These are phyloP conservation scores for Coracopsis vasa DNA, from an alignment of 2,113 vertebrate genomes.

Conservation along the genomic window DNA sequence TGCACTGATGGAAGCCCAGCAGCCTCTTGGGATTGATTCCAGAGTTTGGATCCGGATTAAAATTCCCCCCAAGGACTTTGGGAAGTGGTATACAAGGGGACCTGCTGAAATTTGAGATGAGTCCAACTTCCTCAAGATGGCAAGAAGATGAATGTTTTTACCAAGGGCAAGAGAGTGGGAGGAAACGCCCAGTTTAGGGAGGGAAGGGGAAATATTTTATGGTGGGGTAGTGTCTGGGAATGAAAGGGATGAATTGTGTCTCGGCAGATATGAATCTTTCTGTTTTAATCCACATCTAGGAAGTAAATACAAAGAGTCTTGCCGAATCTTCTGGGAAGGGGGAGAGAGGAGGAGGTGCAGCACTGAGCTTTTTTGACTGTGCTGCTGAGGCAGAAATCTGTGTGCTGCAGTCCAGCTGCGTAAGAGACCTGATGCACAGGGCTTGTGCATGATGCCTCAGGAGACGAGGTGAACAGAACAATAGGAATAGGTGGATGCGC, in stretches of 20 bases:
- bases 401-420: neutral
- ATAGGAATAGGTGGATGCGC: neutral
- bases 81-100: slow-evolving; percentile 36
- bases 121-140: slow-evolving; percentile 59
- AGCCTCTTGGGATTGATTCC: slow-evolving; percentile 30
- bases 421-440: neutral
- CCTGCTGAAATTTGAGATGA: slow-evolving; percentile 53
- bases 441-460: fast-evolving
- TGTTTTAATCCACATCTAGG: slow-evolving; percentile 62
- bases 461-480: neutral
- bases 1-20: slow-evolving; percentile 8
- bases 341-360: neutral
- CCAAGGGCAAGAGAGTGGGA: slow-evolving; percentile 56
- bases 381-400: neutral
- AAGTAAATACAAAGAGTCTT: slow-evolving; percentile 53
- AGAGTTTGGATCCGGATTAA: slow-evolving; percentile 56
- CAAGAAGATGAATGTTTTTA: slow-evolving; percentile 63
- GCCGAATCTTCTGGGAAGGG: neutral
- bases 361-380: fast-evolving
- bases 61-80: slow-evolving; percentile 51
- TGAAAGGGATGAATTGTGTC: slow-evolving; percentile 65
- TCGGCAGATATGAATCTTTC: slow-evolving; percentile 45
- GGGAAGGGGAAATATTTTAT: slow-evolving; percentile 60
- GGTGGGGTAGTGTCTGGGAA: slow-evolving; percentile 63
- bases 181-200: slow-evolving; percentile 52